Conservation (phyloP, 2,888 invertebrate genomes). For the Drosophila ochracea region DNA sequence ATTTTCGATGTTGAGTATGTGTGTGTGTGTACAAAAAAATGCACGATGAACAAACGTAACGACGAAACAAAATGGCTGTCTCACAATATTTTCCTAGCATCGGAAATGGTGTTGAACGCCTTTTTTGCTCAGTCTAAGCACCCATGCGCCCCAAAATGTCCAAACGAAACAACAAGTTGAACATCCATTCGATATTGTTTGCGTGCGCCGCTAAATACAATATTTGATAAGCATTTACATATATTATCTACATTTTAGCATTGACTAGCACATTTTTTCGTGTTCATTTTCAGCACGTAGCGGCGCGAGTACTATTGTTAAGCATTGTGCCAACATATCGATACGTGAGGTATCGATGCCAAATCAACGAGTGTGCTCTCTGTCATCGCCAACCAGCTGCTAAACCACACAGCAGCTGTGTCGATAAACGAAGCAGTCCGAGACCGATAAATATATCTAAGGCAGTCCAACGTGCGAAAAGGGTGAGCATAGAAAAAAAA, state of each 20-base stretch:
- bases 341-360: conserved; percentile 5
- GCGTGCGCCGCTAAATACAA: conserved; percentile 36
- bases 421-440: conserved; percentile 31
- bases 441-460: conserved; percentile 34
- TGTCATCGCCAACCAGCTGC: conserved; percentile 41
- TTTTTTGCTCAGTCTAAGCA: conserved; percentile 24
- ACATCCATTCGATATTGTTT: conserved; percentile 37
- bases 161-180: conserved; percentile 17
- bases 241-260: conserved; percentile 60
- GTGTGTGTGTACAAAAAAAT: conserved; percentile 49
- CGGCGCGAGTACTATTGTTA: conserved; percentile 55
- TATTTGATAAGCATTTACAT: conserved; percentile 46
- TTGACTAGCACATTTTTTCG: conserved; percentile 65
- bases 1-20: conserved; percentile 42
- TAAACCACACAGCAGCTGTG: conserved; percentile 20
- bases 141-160: conserved; percentile 14
- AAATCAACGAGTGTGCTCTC: neutral
- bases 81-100: conserved; percentile 54
- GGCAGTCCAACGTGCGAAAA: conserved; percentile 27
- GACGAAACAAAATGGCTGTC: conserved; percentile 83
- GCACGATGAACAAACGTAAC: conserved; percentile 57
- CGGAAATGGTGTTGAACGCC: conserved; percentile 19
- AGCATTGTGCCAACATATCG: conserved; percentile 21
- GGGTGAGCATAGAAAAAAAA: conserved; percentile 22
- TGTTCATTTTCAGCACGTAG: conserved; percentile 59